Evolutionary conservation across 2,113 vertebrate genomes (phyloP), one percentile per base, ranked within the genome.

Genomic region (Brachyhypopomus occidentalis): DNA sequence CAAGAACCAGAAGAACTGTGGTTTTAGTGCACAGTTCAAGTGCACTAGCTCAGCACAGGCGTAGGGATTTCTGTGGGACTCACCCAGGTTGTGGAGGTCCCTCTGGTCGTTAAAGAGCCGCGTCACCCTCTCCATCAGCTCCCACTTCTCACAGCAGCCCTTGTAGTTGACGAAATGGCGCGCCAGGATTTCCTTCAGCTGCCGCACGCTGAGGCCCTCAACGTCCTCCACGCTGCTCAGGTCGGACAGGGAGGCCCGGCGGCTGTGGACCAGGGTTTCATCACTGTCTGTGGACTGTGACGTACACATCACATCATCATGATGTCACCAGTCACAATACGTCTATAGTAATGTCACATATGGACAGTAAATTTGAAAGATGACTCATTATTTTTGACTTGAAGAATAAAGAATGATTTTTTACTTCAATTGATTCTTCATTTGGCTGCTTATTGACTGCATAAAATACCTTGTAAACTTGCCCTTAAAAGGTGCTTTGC

Each of bases 101-200:
- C 93, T 95, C 89, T 95, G 95, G 81, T 98, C 96, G 66, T 93
- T 94, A 89, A 97, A 99, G 20, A 99, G 94, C 14, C 95, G 93
- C 0, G 89, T 95, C 58, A 99, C 98, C 27, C 97, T 85, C 90
- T 99, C 98, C 91, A 98, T 95, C 89, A 99, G 94, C 90, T 99
- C 98, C 98, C 97, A 98, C 88, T 98, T 98, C 83, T 99, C 98
- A 84, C 98, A 99, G 94, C 98, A 99, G 92, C 97, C 98, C 87
- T 98, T 97, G 88, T 95, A 99, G 92, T 98, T 92, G 52, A 99
- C 98, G 0, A 99, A 99, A 92, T 99, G 99, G 22, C 97, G 93
- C 27, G 96, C 95, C 2, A 99, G 93, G 73, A 99, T 98, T 84
- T 99, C 97, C 84, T 99, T 99, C 79, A 99, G 94, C 92, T 98